Percentiles rank a stretch among this genome's conserved stretches.
These are phyloP conservation scores for Nibea coibor DNA, from an alignment of 2,113 vertebrate species.

Conservation along the genomic window DNA sequence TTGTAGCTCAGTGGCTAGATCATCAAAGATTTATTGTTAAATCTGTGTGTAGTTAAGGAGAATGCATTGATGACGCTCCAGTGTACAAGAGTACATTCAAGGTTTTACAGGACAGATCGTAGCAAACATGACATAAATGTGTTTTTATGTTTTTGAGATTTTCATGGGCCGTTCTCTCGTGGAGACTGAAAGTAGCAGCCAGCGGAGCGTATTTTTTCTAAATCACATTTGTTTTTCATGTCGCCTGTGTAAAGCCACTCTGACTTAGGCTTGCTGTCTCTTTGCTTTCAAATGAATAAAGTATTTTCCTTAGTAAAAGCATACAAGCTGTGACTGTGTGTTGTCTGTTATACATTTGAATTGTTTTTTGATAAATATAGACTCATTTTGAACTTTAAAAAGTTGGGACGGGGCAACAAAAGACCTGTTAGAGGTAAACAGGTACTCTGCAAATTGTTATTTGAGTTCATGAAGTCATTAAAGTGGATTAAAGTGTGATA, in stretches of 20 bases:
- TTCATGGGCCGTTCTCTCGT: background rate
- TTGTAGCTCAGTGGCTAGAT: slow-evolving; percentile 9
- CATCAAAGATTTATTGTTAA: background rate
- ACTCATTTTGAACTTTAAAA: too few relatives aligned
- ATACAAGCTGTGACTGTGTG: slow-evolving; percentile 5
- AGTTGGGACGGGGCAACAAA: too few relatives aligned
- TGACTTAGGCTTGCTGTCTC: slow-evolving; percentile 44
- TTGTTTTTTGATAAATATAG: too few relatives aligned
- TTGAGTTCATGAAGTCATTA: too few relatives aligned
- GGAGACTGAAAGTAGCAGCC: slow-evolving; percentile 16
- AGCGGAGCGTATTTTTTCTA: background rate
- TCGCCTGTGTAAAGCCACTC: slow-evolving; percentile 42
- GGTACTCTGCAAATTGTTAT: too few relatives aligned
- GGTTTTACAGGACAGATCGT: background rate
- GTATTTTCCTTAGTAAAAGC: slow-evolving; percentile 81
- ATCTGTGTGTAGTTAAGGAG: background rate
- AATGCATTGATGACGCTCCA: background rate
- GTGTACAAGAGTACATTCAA: slow-evolving; percentile 5
- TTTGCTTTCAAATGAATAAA: slow-evolving; percentile 69
- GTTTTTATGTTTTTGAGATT: background rate
- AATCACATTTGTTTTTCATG: slow-evolving; percentile 4
- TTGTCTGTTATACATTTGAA: background rate
- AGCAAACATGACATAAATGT: background rate
- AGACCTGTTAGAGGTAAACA: too few relatives aligned
- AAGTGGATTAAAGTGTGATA: too few relatives aligned